Conservation (phyloP, 2,797 vertebrate species). For the Pipistrellus kuhlii region DNA sequence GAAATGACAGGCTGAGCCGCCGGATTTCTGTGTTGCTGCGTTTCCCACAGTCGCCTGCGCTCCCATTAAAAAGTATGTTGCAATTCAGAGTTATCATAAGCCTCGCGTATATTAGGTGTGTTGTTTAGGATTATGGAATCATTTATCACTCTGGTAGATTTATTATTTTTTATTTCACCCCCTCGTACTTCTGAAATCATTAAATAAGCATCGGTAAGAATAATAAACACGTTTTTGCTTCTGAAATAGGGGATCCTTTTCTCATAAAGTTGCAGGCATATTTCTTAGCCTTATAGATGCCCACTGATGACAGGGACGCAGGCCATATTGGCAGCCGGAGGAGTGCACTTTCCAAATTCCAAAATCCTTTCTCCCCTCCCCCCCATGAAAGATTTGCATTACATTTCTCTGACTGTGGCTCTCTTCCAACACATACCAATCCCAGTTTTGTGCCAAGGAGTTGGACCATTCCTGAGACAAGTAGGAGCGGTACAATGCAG, state of each 20-base stretch:
- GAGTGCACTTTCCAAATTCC: background rate
- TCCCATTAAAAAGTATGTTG: background rate
- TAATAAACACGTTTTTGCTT: background rate
- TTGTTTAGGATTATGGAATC: constrained; percentile 5
- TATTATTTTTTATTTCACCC: background rate
- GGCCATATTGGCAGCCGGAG: too few relatives aligned
- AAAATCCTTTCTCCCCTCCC: background rate
- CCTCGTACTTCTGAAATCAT: background rate
- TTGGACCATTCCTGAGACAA: background rate
- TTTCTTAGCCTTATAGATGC: background rate
- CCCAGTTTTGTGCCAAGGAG: background rate
- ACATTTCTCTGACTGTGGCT: background rate
- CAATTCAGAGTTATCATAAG: background rate
- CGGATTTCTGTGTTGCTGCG: background rate
- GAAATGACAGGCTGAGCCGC: background rate
- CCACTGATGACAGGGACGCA: background rate
- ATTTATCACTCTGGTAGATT: background rate
- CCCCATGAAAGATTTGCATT: background rate
- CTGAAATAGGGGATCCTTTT: background rate
- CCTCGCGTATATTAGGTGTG: background rate
- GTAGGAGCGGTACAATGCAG: background rate
- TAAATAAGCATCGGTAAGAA: background rate
- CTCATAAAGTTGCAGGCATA: background rate
- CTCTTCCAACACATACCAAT: background rate
- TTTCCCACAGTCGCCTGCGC: background rate